Base-by-base conservation (phyloP, 2,888 invertebrate genomes). In the Yponomeuta evonymella region DNA sequence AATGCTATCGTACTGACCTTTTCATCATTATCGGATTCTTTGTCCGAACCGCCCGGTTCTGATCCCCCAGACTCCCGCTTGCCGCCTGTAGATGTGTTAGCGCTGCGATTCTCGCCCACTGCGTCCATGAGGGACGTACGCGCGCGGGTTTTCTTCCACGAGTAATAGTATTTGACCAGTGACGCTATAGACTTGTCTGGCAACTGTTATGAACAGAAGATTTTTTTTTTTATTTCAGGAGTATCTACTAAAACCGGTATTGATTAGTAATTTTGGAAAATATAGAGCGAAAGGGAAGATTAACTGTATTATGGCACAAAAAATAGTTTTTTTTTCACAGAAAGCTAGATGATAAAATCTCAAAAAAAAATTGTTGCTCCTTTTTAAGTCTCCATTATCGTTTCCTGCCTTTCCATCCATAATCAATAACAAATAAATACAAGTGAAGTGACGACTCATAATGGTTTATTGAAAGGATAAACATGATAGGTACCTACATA, bases 161-260 rank as follows among this genome's bases (percentile, higher is more conserved):
- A 97, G 86, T 99, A 99, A 88, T 99, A 99, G 86, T 98, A 98
- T 88, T 98, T 98, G 1, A 99, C 98, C 79, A 99, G 93, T 78
- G 97, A 97, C 68, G 98, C 97, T 83, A 99, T 98, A 69, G 98
- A 96, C 92, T 99, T 99, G 85, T 99, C 99, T 51, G 99, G 99
- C 79, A 99, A 92, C 98, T 98, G 87, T 73, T 71, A 58, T 58
- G 15, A 58, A 15, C 2, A 58, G 15, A 58, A 58, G 15, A 58
- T 1, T 3, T 15, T 58, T 4, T 33, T 33, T 33, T 5, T 4
- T 33, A 23, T 23, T 23, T 23, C 1, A 23, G 23, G 0, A 23
- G 23, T 23, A 36, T 36, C 5, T 62, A 2, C 58, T 58, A 8
- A 3, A 58, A 36, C 62, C 23, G 62, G 23, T 62, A 6, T 62